These are phyloP conservation scores for Carassius auratus DNA, from an alignment of 2,113 vertebrate species.

Conservation along the genomic window DNA sequence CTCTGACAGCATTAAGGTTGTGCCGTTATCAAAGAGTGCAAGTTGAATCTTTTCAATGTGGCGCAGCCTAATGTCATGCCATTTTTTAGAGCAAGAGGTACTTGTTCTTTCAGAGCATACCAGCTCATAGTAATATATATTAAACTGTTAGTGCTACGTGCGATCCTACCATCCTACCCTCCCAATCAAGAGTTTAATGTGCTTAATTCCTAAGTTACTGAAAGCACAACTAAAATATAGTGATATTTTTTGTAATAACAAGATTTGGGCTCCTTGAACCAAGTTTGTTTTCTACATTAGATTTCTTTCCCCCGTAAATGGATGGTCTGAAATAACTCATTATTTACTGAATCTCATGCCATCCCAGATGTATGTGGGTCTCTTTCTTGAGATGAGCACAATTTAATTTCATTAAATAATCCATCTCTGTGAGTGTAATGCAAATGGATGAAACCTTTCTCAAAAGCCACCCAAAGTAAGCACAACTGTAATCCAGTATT, in stretches of 20 bases:
- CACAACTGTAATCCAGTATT: too few species aligned
- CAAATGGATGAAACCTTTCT: neutral
- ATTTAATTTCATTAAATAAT: neutral
- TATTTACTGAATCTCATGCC: neutral
- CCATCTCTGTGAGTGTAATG: neutral
- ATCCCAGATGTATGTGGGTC: neutral
- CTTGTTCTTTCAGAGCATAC: neutral
- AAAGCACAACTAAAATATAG: neutral
- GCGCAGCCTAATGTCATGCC: neutral
- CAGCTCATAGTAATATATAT: neutral
- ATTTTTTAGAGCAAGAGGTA: neutral
- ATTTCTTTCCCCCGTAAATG: too few species aligned
- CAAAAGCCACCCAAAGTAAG: too few species aligned
- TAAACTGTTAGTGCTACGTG: neutral
- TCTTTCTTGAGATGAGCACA: neutral
- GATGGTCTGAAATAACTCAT: neutral
- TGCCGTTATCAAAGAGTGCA: neutral
- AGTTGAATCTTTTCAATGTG: neutral
- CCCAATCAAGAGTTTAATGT: neutral
- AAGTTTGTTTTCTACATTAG: neutral
- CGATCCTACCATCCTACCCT: neutral
- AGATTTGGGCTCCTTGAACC: neutral
- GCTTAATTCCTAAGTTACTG: neutral
- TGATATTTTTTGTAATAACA: too few species aligned
- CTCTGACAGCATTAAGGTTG: neutral